A percentile compares a stretch with the other conserved stretches of the same genome.
phyloP scores from a whole-genome alignment of 1,140 invertebrate species.

The Ladona fulva region DNA sequence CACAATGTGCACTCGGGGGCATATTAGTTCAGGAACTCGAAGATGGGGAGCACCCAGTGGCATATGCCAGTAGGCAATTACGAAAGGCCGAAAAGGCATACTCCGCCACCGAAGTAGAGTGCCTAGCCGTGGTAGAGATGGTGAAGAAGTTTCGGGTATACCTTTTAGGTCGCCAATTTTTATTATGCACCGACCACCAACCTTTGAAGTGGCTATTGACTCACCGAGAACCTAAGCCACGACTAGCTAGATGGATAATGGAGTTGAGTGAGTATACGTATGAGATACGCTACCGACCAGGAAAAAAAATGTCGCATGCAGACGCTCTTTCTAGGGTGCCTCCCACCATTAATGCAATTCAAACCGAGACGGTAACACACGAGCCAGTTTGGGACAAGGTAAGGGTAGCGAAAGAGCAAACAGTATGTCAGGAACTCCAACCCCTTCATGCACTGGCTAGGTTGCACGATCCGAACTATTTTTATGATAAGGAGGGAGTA shows the following conservation, averaged over 20 bases:
- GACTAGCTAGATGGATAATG: too few relatives aligned
- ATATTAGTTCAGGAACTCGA: too few relatives aligned
- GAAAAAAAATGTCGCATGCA: neutral
- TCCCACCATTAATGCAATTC: neutral
- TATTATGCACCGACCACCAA: neutral
- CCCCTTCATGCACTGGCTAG: neutral
- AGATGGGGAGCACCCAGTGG: neutral
- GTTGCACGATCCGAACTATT: neutral
- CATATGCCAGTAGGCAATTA: neutral
- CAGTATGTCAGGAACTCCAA: neutral
- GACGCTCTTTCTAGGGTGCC: neutral
- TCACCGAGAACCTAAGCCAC: neutral
- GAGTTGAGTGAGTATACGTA: too few relatives aligned
- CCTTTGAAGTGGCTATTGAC: neutral
- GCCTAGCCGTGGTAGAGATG: neutral
- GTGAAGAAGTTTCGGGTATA: neutral
- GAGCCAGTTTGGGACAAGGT: neutral
- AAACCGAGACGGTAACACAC: neutral
- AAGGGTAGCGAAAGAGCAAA: neutral
- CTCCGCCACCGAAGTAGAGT: neutral
- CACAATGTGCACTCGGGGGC: too few relatives aligned
- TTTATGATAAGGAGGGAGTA: neutral
- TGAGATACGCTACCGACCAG: neutral
- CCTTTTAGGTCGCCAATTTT: neutral
- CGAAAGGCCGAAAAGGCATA: neutral